Evolutionary conservation across 2,797 vertebrate species (phyloP).

Genomic region (Sebastes miniatus): DNA sequence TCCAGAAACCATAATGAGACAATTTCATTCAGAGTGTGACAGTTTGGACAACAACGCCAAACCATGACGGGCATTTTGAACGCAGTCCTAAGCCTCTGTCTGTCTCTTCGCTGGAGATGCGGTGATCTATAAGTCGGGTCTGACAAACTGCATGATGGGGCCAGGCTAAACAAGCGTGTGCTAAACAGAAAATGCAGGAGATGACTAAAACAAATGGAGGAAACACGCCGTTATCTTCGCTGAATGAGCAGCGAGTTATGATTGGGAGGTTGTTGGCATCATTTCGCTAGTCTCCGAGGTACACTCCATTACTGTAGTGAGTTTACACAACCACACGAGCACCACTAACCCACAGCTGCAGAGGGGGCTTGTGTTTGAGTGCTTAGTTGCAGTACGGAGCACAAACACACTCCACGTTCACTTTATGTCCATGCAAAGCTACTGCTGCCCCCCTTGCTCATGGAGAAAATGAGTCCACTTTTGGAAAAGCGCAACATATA

Average conservation of each 20-base stretch:
- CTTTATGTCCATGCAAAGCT: constrained; percentile 14
- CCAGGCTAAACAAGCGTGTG: constrained; percentile 42
- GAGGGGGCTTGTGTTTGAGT: background rate
- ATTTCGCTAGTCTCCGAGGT: constrained; percentile 47
- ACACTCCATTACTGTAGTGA: constrained; percentile 38
- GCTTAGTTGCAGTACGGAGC: constrained; percentile 20
- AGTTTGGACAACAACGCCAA: constrained; percentile 57
- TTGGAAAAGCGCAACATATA: background rate
- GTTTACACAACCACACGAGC: constrained; percentile 23
- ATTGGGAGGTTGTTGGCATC: constrained; percentile 50
- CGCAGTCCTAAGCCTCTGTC: constrained; percentile 43
- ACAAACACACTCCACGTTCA: constrained; percentile 10
- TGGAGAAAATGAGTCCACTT: constrained; percentile 8
- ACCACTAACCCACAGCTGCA: constrained; percentile 17
- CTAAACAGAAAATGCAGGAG: constrained; percentile 39
- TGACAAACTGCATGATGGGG: constrained; percentile 52
- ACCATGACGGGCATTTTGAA: constrained; percentile 61
- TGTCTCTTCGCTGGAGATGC: constrained; percentile 26
- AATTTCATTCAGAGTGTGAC: constrained; percentile 38
- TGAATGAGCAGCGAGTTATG: constrained; percentile 41
- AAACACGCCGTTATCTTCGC: constrained; percentile 30
- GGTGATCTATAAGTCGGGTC: constrained; percentile 34
- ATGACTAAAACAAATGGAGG: constrained; percentile 48
- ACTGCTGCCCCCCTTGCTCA: background rate
- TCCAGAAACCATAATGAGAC: constrained; percentile 42